Evolutionary conservation across 2,797 vertebrate genomes (phyloP), one percentile per base, ranked within the genome.

Genomic region (Sarcoramphus papa): DNA sequence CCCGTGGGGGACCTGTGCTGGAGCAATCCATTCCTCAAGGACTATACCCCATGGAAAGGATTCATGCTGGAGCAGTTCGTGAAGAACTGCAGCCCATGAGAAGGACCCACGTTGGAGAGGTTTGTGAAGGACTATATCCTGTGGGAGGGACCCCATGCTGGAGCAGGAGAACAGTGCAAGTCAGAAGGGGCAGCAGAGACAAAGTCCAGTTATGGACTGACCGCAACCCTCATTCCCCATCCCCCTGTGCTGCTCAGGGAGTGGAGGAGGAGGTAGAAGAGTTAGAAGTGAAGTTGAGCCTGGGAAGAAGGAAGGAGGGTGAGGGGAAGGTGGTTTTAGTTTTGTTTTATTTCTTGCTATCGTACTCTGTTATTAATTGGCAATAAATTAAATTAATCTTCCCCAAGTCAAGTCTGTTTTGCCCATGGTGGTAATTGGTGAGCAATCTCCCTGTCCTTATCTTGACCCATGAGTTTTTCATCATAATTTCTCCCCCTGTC

Each of bases 91-190:
- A 59, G 27, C 13, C 33, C 24, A n/a, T 47, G 10, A 30, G 19
- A 40, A 72, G 25, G 12, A 23, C 11, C 14, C 12, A 31, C 0
- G 1, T 18, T 37, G 77, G 19, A 74, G 51, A 40, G 7, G 9
- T 53, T 74, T 1, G 2, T 37, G 37, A 51, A 65, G n/a, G 9
- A 62, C 54, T 27, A 3, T 25, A 18, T 40, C 5, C 24, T 48
- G 12, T 41, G 30, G 31, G 21, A 62, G 28, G 14, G 6, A 59
- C 6, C 8, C 14, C 19, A 33, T 0, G 0, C 9, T 62, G 31
- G 27, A 80, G 41, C 22, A 48, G 16, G 18, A 33, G 8, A 53
- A 47, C 21, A 47, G n/a, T 31, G 25, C 27, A 19, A 54, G 5
- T 43, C 43, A 9, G 7, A 68, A 85, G 20, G 4, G 35, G 27